Base-by-base conservation (phyloP, 2,113 vertebrate species). In the Xenopus laevis region DNA sequence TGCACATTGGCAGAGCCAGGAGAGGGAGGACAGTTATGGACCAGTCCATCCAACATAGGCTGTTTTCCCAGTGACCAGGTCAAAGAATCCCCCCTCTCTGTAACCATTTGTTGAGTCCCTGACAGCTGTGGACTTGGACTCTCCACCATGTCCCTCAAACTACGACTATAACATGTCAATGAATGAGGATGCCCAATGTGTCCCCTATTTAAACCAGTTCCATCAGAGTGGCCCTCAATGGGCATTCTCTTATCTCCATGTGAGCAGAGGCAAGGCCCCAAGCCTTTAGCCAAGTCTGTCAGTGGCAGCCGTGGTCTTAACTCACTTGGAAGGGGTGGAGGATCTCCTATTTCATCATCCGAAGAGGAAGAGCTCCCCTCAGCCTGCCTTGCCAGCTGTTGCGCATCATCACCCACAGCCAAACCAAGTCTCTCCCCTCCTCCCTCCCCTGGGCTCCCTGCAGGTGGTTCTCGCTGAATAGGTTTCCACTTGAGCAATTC, bases 401-500 rank as follows among this genome's bases (percentile, higher is more conserved):
- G 74, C 8, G 66, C 20, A 8, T 77, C 74, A 13, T 77, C 72
- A 18, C 64, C 66, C 30, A 60, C 52, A 45, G 46, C 59, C 59
- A 77, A 44, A n/a, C 74, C 74, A 64, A 77, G 67, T 11, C 62
- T 65, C 67, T 77, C 74, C 15, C 74, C 74, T 70, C 74, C 74
- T n/a, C 72, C 77, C 53, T 71, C 60, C 78, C 60, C 68, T 81
- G 85, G 82, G 79, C 88, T 87, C 15, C 84, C 79, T 50, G 89
- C 85, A 77, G 0, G 77, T 0, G 27, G 78, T 67, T 13, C 77
- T 53, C 87, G 86, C 78, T 88, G 33, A 12, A 79, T 79, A 16
- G 82, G 85, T 79, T 86, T 87, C 88, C 92, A 92, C 79, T 88
- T 91, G 0, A 89, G 83, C 27, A 89, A 82, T 13, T 83, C 72